Conservation (phyloP, 2,797 vertebrate species). For the Eurystomus glaucurus region DNA sequence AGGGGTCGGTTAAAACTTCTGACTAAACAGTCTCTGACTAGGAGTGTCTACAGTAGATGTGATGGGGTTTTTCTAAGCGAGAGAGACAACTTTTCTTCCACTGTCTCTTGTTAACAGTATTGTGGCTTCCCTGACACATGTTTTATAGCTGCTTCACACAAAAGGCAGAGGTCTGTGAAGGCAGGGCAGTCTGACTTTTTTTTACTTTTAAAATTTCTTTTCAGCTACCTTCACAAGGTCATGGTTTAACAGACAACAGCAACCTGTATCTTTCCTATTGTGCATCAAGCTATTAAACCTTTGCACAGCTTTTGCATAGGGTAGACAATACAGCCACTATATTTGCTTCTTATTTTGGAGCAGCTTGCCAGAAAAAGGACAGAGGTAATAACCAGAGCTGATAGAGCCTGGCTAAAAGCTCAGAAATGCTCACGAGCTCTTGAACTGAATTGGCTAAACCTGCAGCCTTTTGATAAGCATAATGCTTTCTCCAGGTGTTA, state of each 20-base stretch:
- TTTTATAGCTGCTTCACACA: conserved; percentile 1
- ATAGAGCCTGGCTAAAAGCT: conserved; percentile 59
- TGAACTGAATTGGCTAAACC: conserved; percentile 49
- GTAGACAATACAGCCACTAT: background rate
- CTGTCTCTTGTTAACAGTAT: background rate
- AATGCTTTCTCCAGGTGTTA: conserved; percentile 69
- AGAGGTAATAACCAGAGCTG: conserved; percentile 39
- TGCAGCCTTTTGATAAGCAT: conserved; percentile 52
- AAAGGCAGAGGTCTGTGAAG: background rate
- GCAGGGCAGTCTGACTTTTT: background rate
- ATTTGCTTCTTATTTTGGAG: conserved; percentile 3
- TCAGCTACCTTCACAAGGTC: conserved; percentile 1
- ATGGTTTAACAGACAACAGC: background rate
- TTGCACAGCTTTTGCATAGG: background rate
- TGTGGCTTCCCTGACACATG: background rate
- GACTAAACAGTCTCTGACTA: conserved; percentile 46
- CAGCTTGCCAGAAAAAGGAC: conserved; percentile 38
- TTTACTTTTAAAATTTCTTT: background rate
- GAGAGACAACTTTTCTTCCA: conserved; percentile 42
- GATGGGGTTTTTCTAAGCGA: background rate
- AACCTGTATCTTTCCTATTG: background rate
- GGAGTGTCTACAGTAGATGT: background rate
- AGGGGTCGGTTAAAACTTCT: conserved; percentile 71
- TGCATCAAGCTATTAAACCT: background rate
- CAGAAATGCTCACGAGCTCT: conserved; percentile 53